Percentiles rank a stretch among this genome's conserved stretches.
These are phyloP conservation scores for Cynaeus angustus DNA, from an alignment of 2,888 invertebrate species.

Conservation along the genomic window DNA sequence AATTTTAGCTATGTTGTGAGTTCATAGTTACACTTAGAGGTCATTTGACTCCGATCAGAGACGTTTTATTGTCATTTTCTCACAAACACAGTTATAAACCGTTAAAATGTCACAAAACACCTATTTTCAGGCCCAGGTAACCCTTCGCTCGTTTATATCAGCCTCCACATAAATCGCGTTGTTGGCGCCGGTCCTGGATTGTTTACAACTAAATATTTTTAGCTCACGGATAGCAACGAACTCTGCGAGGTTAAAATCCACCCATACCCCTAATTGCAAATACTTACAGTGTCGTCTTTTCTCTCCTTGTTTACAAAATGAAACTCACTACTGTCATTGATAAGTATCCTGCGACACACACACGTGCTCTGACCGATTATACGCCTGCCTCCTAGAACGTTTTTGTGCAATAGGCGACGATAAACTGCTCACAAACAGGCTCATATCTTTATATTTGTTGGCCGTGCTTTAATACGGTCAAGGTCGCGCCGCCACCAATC, in stretches of 20 bases:
- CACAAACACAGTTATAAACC: neutral
- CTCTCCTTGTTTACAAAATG: neutral
- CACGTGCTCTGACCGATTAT: slow-evolving; percentile 23
- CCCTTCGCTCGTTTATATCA: neutral
- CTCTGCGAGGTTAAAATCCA: neutral
- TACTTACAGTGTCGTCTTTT: slow-evolving; percentile 13
- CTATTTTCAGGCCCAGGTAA: neutral
- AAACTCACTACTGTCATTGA: neutral
- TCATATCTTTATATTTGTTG: slow-evolving; percentile 44
- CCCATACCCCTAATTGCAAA: neutral
- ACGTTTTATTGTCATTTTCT: neutral
- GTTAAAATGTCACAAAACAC: neutral
- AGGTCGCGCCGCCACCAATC: slow-evolving; percentile 38
- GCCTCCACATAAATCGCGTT: neutral
- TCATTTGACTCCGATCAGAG: slow-evolving; percentile 11
- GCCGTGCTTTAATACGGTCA: slow-evolving; percentile 38
- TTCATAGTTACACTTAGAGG: neutral
- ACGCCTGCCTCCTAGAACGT: slow-evolving; percentile 19
- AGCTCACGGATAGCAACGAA: slow-evolving; percentile 7
- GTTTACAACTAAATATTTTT: slow-evolving; percentile 6
- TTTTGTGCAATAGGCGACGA: slow-evolving; percentile 35
- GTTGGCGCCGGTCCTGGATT: slow-evolving; percentile 7
- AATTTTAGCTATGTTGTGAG: slow-evolving; percentile 4
- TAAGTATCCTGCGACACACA: slow-evolving; percentile 6
- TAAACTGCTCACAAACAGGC: slow-evolving; percentile 41